Evolutionary conservation across 2,113 vertebrate genomes (phyloP).

Genomic region (Notarius lentiginosus): DNA sequence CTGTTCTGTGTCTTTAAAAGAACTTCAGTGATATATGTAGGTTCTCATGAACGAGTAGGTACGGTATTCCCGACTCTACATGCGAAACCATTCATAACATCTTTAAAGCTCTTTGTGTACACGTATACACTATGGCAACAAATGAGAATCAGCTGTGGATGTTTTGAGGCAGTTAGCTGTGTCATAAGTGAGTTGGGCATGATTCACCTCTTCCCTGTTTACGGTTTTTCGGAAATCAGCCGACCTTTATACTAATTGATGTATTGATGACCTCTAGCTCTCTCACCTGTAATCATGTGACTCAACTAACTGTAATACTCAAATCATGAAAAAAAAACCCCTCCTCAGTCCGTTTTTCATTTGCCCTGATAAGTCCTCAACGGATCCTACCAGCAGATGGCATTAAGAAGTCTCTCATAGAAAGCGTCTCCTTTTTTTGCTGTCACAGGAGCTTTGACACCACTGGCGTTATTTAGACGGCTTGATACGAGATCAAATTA

Average conservation of each 20-base stretch:
- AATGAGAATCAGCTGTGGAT: slow-evolving; percentile 9
- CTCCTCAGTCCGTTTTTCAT: not conserved
- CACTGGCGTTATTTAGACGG: not conserved
- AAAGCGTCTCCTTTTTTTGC: slow-evolving; percentile 2
- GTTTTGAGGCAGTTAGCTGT: not conserved
- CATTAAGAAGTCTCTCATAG: slow-evolving; percentile 54
- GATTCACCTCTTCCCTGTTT: slow-evolving; percentile 24
- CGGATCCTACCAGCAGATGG: slow-evolving; percentile 59
- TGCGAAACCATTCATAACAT: slow-evolving; percentile 18
- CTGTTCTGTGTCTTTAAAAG: slow-evolving; percentile 54
- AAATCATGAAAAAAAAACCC: not conserved
- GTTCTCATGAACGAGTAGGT: slow-evolving; percentile 31
- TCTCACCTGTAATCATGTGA: slow-evolving; percentile 30
- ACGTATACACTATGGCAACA: slow-evolving; percentile 23
- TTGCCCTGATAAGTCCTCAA: not conserved
- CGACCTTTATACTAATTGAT: not conserved
- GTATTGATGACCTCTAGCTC: slow-evolving; percentile 7
- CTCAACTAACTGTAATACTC: not conserved
- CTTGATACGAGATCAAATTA: not conserved
- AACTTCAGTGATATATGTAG: slow-evolving; percentile 43
- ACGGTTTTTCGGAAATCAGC: slow-evolving; percentile 14
- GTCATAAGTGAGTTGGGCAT: slow-evolving; percentile 27
- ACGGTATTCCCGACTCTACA: not conserved
- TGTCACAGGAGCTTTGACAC: slow-evolving; percentile 15
- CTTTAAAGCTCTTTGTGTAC: slow-evolving; percentile 18